Percentiles rank a stretch among this genome's conserved stretches.
phyloP scores from a whole-genome alignment of 2,888 invertebrate genomes.

The Limnephilus auricula region DNA sequence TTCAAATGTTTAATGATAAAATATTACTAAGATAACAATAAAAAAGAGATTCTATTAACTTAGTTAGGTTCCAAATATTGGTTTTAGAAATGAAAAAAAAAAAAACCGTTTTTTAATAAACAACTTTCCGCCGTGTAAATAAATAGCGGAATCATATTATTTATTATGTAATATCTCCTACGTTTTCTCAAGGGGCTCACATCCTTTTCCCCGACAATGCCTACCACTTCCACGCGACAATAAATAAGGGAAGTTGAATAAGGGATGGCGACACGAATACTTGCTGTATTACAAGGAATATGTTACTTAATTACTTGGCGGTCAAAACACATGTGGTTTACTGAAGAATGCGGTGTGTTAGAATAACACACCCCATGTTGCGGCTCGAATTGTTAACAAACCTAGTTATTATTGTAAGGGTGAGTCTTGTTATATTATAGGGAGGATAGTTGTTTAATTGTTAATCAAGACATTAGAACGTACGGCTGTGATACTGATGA shows the following conservation, averaged over 20 bases:
- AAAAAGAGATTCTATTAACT: no score
- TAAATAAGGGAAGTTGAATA: slow-evolving; percentile 2
- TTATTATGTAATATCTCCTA: neutral
- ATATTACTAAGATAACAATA: no score
- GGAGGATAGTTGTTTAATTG: neutral
- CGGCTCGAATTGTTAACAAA: neutral
- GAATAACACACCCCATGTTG: slow-evolving; percentile 20
- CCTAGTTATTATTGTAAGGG: slow-evolving; percentile 2
- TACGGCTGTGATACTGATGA: neutral
- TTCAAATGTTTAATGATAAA: no score
- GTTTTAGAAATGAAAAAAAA: no score
- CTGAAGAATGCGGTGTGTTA: slow-evolving; percentile 29
- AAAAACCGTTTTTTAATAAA: no score
- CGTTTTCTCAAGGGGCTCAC: neutral
- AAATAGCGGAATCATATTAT: neutral
- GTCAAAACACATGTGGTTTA: slow-evolving; percentile 13
- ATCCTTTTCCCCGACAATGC: neutral
- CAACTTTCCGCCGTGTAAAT: neutral
- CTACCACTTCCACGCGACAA: neutral
- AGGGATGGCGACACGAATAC: neutral
- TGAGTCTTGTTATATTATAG: neutral
- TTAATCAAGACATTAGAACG: neutral
- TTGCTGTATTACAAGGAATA: neutral
- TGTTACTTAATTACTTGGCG: slow-evolving; percentile 5
- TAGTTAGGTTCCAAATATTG: no score